Evolutionary conservation across 2,797 vertebrate species (phyloP).

Genomic region (Margarornis squamiger): DNA sequence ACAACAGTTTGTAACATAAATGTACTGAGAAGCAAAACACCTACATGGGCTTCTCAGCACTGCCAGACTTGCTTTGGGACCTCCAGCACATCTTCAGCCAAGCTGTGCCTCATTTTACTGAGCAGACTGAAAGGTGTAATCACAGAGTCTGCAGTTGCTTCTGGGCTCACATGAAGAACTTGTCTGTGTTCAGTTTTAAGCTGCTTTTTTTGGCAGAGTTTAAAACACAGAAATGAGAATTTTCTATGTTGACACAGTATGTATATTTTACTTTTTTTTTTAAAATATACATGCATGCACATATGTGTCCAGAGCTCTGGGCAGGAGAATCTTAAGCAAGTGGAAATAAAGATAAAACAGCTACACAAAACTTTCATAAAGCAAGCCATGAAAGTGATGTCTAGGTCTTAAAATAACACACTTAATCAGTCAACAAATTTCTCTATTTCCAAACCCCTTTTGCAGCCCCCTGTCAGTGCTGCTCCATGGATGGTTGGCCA

Average conservation of each 20-base stretch:
- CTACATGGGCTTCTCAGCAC: background rate
- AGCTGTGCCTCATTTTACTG: background rate
- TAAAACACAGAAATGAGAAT: background rate
- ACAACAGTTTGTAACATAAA: background rate
- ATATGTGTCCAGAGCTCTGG: background rate
- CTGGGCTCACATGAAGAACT: background rate
- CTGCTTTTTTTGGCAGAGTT: background rate
- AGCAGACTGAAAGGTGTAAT: background rate
- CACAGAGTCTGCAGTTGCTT: background rate
- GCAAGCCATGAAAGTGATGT: background rate
- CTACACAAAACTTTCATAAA: accelerated
- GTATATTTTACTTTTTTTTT: background rate
- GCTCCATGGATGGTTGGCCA: accelerated
- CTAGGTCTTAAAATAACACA: background rate
- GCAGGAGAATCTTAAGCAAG: background rate
- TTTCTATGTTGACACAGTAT: background rate
- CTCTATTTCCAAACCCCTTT: background rate
- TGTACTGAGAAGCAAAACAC: background rate
- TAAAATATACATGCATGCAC: accelerated
- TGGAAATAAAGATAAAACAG: background rate
- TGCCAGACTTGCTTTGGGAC: background rate
- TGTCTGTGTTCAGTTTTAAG: background rate
- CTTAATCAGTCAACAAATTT: accelerated
- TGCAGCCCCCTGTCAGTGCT: background rate
- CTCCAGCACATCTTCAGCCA: background rate